Evolutionary conservation across 2,797 vertebrate species (phyloP).

Genomic region (Strix occidentalis): DNA sequence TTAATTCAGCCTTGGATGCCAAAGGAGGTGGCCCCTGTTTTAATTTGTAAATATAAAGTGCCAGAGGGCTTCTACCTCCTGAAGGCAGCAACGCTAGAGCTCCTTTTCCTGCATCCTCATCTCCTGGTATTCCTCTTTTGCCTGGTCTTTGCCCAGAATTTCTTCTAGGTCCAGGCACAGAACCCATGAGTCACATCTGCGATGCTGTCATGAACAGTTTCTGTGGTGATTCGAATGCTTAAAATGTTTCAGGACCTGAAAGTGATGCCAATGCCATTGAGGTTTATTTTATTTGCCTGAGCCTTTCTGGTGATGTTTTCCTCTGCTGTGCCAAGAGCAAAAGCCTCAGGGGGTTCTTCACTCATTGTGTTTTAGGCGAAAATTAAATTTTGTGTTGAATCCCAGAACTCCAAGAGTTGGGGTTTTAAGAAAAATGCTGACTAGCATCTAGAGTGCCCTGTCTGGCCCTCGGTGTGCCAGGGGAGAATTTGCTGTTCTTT

Average conservation of each 20-base stretch:
- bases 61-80: background rate
- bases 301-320: slow-evolving; percentile 1
- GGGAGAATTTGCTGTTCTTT: background rate
- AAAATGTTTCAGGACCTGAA: background rate
- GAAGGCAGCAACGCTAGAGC: background rate
- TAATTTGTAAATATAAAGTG: background rate
- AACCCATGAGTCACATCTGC: background rate
- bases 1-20: background rate
- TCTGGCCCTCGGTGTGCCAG: background rate
- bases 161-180: rapidly evolving
- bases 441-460: background rate
- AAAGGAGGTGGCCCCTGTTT: background rate
- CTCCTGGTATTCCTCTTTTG: background rate
- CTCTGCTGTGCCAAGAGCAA: background rate
- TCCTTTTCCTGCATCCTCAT: background rate
- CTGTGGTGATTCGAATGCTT: background rate
- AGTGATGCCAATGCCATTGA: background rate
- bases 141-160: background rate
- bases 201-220: background rate
- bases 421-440: background rate
- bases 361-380: background rate
- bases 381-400: slow-evolving; percentile 14
- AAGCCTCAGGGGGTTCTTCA: background rate
- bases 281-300: background rate
- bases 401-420: background rate